Base-by-base conservation (phyloP, 2,888 invertebrate species). In the Ectobius pallidus region DNA sequence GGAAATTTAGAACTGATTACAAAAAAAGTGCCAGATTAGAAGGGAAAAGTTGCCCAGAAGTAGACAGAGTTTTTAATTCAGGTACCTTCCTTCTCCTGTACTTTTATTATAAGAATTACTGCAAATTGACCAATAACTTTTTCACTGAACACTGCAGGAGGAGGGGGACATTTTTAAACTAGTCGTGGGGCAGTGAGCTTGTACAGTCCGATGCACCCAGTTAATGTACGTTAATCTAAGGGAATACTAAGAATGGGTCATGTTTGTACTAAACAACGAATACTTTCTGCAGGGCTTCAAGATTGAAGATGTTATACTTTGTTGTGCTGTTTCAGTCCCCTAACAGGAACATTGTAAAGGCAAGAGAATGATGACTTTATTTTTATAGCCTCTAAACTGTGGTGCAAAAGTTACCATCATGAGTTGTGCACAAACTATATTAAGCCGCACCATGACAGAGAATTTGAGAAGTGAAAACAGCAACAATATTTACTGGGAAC, bases 231-330 rank as follows among this genome's bases (percentile, higher is more conserved):
- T n/a, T 32, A 32, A 30, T 32, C 14, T 30, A n/a, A 30, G 27
- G 14, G 32, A 58, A 20, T 58, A 25, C 30, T 58, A 30, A 2
- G 58, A 6, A 58, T 1, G 27, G 58, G 27, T 3, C 14, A 30
- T 27, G 27, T 32, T 58, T 58, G 58, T 30, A 58, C 58, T n/a
- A 58, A 58, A 58, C 58, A 58, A 58, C 58, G 58, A 58, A 58
- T 58, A 58, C 30, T 18, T 58, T 58, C 30, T 30, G 58, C 58
- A 58, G 58, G 58, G 58, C 27, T 58, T 30, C 27, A 25, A 3
- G 58, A 58, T 20, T 58, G 58, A 58, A 30, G 58, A 58, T 30
- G 32, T 58, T 30, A 58, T 58, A 30, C 16, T 58, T 16, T 58
- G 30, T 30, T 58, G 58, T 58, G 30, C 30, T 52, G 52, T 52